phyloP scores from a whole-genome alignment of 1,140 invertebrate genomes.

The Mycetomoellerius zeteki region DNA sequence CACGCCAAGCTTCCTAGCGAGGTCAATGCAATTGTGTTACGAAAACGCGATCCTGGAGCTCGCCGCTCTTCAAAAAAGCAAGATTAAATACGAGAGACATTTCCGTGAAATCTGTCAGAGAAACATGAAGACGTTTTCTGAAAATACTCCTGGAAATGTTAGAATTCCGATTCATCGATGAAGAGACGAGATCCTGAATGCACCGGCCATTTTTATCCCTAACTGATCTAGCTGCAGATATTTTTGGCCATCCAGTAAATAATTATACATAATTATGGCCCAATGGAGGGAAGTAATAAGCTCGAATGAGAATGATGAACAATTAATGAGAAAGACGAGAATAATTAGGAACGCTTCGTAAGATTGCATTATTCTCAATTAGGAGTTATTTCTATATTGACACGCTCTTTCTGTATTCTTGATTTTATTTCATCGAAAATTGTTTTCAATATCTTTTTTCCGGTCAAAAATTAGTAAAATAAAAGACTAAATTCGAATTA shows the following conservation, averaged over 20 bases:
- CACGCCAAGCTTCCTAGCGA: conserved; percentile 11
- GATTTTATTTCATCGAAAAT: neutral
- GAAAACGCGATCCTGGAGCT: conserved; percentile 12
- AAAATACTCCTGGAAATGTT: neutral
- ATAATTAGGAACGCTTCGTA: neutral
- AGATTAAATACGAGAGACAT: neutral
- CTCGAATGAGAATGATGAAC: neutral
- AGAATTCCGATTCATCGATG: conserved; percentile 12
- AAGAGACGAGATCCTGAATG: conserved; percentile 30
- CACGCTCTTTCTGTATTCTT: neutral
- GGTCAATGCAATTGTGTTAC: conserved; percentile 13
- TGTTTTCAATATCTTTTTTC: neutral
- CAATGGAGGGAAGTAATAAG: neutral
- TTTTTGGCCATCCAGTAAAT: neutral
- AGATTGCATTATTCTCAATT: neutral
- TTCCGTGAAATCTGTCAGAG: neutral
- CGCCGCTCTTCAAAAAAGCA: conserved; percentile 1
- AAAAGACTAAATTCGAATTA: neutral
- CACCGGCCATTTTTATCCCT: conserved; percentile 26
- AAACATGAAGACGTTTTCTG: conserved; percentile 17
- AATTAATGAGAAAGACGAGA: conserved; percentile 2
- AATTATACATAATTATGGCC: neutral
- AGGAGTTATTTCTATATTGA: neutral
- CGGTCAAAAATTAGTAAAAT: neutral
- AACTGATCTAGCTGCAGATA: neutral